A percentile compares a stretch with the other conserved stretches of the same genome.
phyloP scores from a whole-genome alignment of 92 coral and sea anemone species.

The Actinostola sp. region DNA sequence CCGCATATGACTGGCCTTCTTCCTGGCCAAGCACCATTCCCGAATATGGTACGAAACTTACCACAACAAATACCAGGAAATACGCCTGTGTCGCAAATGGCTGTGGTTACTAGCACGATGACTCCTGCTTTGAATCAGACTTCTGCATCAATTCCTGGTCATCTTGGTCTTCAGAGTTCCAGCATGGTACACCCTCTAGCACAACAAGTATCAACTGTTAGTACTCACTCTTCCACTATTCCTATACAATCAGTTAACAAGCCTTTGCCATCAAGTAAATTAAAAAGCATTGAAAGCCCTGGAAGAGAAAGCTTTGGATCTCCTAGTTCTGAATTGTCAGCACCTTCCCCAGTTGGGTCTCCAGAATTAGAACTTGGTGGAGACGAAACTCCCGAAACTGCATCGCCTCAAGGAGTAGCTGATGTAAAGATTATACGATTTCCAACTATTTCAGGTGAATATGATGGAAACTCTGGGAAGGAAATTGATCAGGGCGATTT shows the following conservation, averaged over 20 bases:
- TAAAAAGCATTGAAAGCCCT: slow-evolving; percentile 35
- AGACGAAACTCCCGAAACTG: slow-evolving; percentile 71
- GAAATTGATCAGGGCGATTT: slow-evolving; percentile 1
- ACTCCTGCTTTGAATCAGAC: slow-evolving; percentile 7
- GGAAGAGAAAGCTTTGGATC: slow-evolving; percentile 44
- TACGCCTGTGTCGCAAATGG: slow-evolving; percentile 2
- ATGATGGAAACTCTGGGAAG: neutral
- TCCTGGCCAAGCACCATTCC: slow-evolving; percentile 53
- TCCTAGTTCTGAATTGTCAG: slow-evolving; percentile 90
- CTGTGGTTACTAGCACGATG: neutral
- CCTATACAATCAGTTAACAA: slow-evolving; percentile 37
- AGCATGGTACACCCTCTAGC: slow-evolving; percentile 7
- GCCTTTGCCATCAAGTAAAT: slow-evolving; percentile 28
- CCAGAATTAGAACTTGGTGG: slow-evolving; percentile 89
- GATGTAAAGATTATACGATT: slow-evolving; percentile 51
- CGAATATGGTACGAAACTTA: slow-evolving; percentile 9
- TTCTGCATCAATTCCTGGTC: neutral
- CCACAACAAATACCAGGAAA: slow-evolving; percentile 18
- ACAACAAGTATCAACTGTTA: slow-evolving; percentile 7
- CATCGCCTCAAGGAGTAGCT: slow-evolving; percentile 62
- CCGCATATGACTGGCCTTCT: slow-evolving; percentile 41
- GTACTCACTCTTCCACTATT: slow-evolving; percentile 30
- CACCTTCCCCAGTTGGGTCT: slow-evolving; percentile 97
- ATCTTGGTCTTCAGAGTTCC: neutral
- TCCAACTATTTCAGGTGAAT: slow-evolving; percentile 8